Conservation (phyloP, 2,113 vertebrate species). For the Passer domesticus region DNA sequence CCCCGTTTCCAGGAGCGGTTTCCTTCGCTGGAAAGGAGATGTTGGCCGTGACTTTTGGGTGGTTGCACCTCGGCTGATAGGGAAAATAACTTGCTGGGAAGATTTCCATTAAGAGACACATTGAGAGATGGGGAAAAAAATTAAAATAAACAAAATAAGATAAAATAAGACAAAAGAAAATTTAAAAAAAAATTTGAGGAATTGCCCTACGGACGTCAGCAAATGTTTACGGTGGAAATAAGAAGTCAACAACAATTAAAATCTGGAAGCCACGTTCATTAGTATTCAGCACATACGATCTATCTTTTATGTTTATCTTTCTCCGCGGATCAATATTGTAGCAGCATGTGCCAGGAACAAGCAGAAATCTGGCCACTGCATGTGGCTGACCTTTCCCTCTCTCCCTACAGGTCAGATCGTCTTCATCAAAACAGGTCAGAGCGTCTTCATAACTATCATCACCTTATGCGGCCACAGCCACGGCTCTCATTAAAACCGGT, state of each 20-base stretch:
- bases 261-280: slow-evolving; percentile 60
- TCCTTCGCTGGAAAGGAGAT: not conserved
- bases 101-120: not conserved
- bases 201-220: not conserved
- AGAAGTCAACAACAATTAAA: slow-evolving; percentile 71
- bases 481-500: slow-evolving; percentile 58
- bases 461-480: slow-evolving; percentile 21
- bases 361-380: slow-evolving; percentile 80
- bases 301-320: slow-evolving; percentile 79
- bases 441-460: slow-evolving; percentile 55
- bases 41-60: not conserved
- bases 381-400: slow-evolving; percentile 87
- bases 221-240: slow-evolving; percentile 14
- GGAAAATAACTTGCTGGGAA: not conserved
- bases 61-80: not conserved
- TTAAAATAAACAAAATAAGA: not conserved
- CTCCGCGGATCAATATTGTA: slow-evolving; percentile 87
- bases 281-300: slow-evolving; percentile 72
- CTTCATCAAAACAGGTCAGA: slow-evolving; percentile 76
- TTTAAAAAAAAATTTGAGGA: accelerated
- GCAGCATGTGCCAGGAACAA: slow-evolving; percentile 84
- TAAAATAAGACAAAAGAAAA: not conserved
- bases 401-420: slow-evolving; percentile 81
- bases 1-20: not conserved
- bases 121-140: no score